Base-by-base conservation (phyloP, 2,888 invertebrate genomes). In the Oegoconia quadripuncta region DNA sequence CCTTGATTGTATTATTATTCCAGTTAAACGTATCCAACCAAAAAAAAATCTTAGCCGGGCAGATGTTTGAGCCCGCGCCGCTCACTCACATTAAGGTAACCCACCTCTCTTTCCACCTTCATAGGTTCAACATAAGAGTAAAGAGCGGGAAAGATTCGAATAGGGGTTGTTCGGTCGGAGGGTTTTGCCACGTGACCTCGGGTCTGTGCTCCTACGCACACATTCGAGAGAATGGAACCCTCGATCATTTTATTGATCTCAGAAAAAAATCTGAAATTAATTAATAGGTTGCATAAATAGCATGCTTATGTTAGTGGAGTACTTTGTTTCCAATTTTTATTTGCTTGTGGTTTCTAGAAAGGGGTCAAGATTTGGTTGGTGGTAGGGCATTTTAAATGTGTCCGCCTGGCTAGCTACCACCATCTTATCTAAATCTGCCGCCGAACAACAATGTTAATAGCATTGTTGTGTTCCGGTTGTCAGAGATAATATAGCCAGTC, bases 31-130 rank as follows among this genome's bases (percentile, higher is more conserved):
- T 64, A 71, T 69, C 72, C 67, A 59, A 67, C 68, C 60, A 74
- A 79, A 79, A 34, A 83, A 76, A 74, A 73, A 77, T 73, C 62
- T 64, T 62, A 66, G 61, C 65, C 17, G 48, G 77, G 86, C 86
- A 87, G 86, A 83, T 86, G 86, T 83, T 86, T 74, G 64, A 55
- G 69, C 73, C 64, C 73, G 74, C 70, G 71, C 69, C 66, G 63
- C 41, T 56, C 53, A 69, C 67, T 7, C 72, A 71, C 69, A 73
- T 69, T 47, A 38, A 36, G 34, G 37, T 50, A 41, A 23, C 25
- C 30, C 34, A 38, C 31, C 34, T 42, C 31, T 60, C 49, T 42
- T 37, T 64, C 63, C 64, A 60, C 27, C 33, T 12, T 28, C 15
- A 11, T 14, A 38, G 41, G 38, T 35, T 7, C 3, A n/a, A n/a